phyloP scores from a whole-genome alignment of 2,888 invertebrate species.

The Tetragnatha montana region DNA sequence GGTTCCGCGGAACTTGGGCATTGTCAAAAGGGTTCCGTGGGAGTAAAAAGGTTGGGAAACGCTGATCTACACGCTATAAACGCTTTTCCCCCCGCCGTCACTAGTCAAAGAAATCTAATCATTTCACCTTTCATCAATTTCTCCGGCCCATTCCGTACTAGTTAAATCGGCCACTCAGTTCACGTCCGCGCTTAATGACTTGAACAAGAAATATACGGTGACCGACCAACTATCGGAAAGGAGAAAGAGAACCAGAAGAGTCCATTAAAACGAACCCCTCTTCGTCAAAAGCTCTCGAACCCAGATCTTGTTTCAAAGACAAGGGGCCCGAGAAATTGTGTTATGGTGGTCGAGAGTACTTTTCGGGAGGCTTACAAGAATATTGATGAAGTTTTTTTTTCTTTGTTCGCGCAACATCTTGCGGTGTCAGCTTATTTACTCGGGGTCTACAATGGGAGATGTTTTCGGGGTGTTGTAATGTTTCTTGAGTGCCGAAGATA shows the following conservation, averaged over 20 bases:
- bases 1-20: too few relatives aligned
- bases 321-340: slow-evolving; percentile 31
- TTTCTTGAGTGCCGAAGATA: not conserved
- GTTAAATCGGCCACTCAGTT: slow-evolving; percentile 21
- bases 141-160: not conserved
- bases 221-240: slow-evolving; percentile 28
- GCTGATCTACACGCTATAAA: too few relatives aligned
- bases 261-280: slow-evolving; percentile 53
- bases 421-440: not conserved
- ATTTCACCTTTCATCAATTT: not conserved
- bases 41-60: too few relatives aligned
- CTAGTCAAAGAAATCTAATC: not conserved
- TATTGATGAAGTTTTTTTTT: slow-evolving; percentile 46
- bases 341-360: slow-evolving; percentile 49
- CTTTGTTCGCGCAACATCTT: not conserved
- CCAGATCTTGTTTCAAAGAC: slow-evolving; percentile 54
- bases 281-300: slow-evolving; percentile 47
- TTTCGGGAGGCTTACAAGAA: slow-evolving; percentile 40
- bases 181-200: slow-evolving; percentile 50
- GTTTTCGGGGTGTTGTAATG: not conserved
- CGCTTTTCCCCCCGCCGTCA: too few relatives aligned
- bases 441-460: not conserved
- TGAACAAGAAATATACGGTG: slow-evolving; percentile 46
- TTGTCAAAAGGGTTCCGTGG: too few relatives aligned
- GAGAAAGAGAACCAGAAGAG: slow-evolving; percentile 7